Percentiles rank a stretch among this genome's conserved stretches.
Conservation (phyloP, 2,797 vertebrate genomes). For the Phoxinus dragarum region DNA sequence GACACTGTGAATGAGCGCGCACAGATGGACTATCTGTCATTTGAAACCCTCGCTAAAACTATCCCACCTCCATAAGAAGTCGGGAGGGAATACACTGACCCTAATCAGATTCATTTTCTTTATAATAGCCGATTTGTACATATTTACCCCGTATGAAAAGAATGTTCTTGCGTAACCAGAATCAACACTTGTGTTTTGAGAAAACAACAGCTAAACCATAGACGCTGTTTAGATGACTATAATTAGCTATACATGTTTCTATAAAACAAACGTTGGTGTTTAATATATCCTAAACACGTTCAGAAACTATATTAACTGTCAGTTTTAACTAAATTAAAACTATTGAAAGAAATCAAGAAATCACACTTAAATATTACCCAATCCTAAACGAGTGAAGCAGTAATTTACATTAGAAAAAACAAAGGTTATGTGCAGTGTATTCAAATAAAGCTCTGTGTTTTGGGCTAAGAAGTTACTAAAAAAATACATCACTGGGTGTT, state of each 20-base stretch:
- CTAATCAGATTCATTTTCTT: not conserved
- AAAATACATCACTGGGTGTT: not conserved
- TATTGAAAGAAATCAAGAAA: not conserved
- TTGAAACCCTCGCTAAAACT: slow-evolving; percentile 62
- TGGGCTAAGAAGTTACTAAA: not conserved
- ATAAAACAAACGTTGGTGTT: not conserved
- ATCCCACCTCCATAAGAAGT: slow-evolving; percentile 9
- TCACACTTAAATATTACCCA: too few relatives aligned
- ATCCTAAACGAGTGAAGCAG: not conserved
- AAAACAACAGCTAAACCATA: not conserved
- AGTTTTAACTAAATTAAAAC: not conserved
- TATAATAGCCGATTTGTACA: not conserved
- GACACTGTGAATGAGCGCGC: slow-evolving; percentile 65
- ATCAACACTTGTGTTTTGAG: too few relatives aligned
- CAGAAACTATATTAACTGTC: not conserved
- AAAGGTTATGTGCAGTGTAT: not conserved
- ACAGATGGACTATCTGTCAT: slow-evolving; percentile 73
- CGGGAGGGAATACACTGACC: not conserved
- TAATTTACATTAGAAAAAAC: not conserved
- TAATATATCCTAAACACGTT: not conserved
- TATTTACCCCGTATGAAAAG: not conserved
- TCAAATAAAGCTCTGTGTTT: not conserved
- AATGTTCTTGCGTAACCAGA: not conserved
- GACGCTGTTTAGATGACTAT: not conserved
- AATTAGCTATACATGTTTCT: not conserved